phyloP scores from a whole-genome alignment of 2,113 vertebrate species.

The Rostratula benghalensis region DNA sequence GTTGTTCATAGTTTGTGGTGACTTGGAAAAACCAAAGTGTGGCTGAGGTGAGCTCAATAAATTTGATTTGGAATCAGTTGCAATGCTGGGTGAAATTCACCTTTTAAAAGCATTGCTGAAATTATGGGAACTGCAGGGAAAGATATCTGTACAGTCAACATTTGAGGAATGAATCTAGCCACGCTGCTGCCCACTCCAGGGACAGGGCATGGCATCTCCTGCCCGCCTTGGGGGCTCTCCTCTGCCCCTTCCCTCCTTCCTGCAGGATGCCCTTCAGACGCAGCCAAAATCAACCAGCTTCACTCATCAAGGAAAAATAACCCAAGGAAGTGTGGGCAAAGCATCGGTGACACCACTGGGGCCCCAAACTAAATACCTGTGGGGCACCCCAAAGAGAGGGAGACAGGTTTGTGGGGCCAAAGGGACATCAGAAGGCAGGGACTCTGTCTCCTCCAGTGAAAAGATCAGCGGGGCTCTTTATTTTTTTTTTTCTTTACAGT shows the following conservation, averaged over 20 bases:
- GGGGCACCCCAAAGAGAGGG: not conserved
- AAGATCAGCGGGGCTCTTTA: not conserved
- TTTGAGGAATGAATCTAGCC: not conserved
- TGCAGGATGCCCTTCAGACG: not conserved
- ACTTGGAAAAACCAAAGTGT: not conserved
- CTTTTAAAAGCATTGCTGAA: not conserved
- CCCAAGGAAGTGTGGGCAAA: not conserved
- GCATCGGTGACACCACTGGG: not conserved
- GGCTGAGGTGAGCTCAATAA: not conserved
- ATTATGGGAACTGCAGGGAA: not conserved
- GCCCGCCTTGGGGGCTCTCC: not conserved
- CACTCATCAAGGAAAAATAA: too few relatives aligned
- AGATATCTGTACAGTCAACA: not conserved
- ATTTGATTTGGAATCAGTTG: not conserved
- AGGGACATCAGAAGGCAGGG: not conserved
- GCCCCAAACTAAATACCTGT: not conserved
- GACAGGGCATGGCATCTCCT: not conserved
- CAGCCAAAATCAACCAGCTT: not conserved
- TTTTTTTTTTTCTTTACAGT: conserved; percentile 88
- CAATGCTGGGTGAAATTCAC: not conserved
- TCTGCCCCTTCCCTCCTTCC: not conserved
- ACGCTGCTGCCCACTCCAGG: accelerated
- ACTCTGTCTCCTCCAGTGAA: not conserved
- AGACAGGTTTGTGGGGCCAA: not conserved
- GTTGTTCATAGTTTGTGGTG: not conserved